Evolutionary conservation across 1,140 invertebrate species (phyloP).

Genomic region (Bilobella aurantiaca): DNA sequence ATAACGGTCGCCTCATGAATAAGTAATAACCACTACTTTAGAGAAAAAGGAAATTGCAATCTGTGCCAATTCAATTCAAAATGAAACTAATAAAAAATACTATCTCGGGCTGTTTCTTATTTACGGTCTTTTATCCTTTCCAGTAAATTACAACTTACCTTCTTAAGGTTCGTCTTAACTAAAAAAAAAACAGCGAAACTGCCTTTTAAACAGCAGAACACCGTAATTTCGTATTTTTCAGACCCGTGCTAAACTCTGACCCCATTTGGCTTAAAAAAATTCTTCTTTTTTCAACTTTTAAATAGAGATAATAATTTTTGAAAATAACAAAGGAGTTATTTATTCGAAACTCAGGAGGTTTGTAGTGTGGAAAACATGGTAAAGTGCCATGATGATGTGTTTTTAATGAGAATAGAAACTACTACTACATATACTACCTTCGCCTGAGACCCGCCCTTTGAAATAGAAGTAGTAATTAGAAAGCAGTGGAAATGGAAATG

Average conservation of each 20-base stretch:
- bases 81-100: too few relatives aligned
- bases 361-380: not conserved
- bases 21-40: too few relatives aligned
- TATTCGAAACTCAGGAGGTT: too few relatives aligned
- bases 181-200: constrained; percentile 13
- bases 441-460: too few relatives aligned
- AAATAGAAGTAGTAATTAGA: constrained; percentile 17
- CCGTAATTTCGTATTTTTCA: too few relatives aligned
- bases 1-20: too few relatives aligned
- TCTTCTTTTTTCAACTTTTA: constrained; percentile 3
- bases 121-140: not conserved
- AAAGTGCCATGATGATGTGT: constrained; percentile 32
- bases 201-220: too few relatives aligned
- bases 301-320: not conserved
- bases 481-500: constrained; percentile 2
- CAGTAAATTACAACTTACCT: not conserved
- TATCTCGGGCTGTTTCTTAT: too few relatives aligned
- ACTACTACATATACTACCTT: not conserved
- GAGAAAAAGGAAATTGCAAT: too few relatives aligned
- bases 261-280: too few relatives aligned
- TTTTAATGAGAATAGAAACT: constrained; percentile 25
- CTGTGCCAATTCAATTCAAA: too few relatives aligned
- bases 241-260: too few relatives aligned
- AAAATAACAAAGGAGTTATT: not conserved
- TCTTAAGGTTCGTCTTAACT: constrained; percentile 2